Percentiles rank a stretch among this genome's conserved stretches.
Conservation (phyloP, 2,888 invertebrate species). For the Onchidella celtica region DNA sequence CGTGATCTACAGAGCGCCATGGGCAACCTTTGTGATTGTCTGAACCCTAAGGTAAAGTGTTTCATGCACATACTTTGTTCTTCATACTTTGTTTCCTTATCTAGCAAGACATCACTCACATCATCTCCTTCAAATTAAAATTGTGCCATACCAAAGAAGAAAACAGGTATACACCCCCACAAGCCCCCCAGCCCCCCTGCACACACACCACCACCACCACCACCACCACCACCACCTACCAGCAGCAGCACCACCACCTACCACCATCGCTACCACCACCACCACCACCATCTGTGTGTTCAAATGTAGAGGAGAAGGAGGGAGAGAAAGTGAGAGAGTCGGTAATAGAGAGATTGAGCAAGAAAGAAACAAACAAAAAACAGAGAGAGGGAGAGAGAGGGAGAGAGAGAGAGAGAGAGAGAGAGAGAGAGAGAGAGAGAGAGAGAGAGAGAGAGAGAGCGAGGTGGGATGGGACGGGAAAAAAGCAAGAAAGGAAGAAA, state of each 20-base stretch:
- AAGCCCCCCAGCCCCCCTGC: neutral
- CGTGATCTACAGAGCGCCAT: too few relatives aligned
- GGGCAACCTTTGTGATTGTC: too few relatives aligned
- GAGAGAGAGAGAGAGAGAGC: conserved; percentile 33
- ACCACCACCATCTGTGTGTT: neutral
- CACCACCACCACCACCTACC: conserved; percentile 29
- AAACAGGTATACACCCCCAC: neutral
- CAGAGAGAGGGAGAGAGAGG: neutral
- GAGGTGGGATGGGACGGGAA: neutral
- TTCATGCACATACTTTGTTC: neutral
- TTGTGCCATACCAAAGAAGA: neutral
- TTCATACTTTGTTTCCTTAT: neutral
- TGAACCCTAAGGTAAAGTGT: neutral
- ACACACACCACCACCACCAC: neutral
- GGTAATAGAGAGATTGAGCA: neutral
- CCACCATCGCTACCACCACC: too few relatives aligned
- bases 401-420: conserved; percentile 24
- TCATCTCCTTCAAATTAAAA: neutral
- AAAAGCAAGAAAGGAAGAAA: neutral
- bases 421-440: conserved; percentile 32
- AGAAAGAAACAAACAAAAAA: neutral
- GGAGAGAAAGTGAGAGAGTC: neutral
- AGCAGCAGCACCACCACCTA: too few relatives aligned
- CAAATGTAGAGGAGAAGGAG: neutral
- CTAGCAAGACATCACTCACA: neutral